A percentile compares a stretch with the other conserved stretches of the same genome.
Evolutionary conservation across 2,888 invertebrate genomes (phyloP).

Genomic region (Idaea dimidiata): DNA sequence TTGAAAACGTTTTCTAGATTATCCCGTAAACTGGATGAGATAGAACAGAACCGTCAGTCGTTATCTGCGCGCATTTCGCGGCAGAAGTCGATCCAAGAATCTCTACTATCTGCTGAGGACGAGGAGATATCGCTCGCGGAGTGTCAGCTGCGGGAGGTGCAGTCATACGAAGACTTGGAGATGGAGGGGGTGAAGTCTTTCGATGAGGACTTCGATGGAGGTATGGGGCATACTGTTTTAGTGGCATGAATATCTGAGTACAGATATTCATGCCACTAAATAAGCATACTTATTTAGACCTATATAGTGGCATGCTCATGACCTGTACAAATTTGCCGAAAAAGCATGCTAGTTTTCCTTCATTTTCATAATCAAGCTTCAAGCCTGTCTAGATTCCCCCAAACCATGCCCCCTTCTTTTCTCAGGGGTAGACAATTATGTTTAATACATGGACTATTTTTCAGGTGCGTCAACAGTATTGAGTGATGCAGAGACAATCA

Average conservation of each 20-base stretch:
- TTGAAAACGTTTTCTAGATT: constrained; percentile 5
- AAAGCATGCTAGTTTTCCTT: too few relatives aligned
- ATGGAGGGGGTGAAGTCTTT: constrained; percentile 48
- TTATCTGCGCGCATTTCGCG: constrained; percentile 42
- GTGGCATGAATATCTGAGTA: too few relatives aligned
- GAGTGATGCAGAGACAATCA: constrained; percentile 50
- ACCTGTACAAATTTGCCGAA: too few relatives aligned
- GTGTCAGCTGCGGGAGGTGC: constrained; percentile 44
- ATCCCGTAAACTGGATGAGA: constrained; percentile 20
- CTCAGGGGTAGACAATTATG: too few relatives aligned
- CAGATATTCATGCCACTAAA: too few relatives aligned
- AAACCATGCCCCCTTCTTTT: too few relatives aligned
- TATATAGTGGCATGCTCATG: too few relatives aligned
- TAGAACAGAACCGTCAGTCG: constrained; percentile 39
- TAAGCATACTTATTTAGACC: too few relatives aligned
- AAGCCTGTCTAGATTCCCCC: too few relatives aligned
- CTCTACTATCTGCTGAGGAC: constrained; percentile 34
- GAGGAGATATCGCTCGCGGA: constrained; percentile 50
- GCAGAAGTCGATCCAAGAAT: constrained; percentile 38
- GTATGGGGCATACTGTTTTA: constrained; percentile 37
- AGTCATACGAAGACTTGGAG: constrained; percentile 42
- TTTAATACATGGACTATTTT: constrained; percentile 1
- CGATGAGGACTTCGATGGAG: constrained; percentile 58
- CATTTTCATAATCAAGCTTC: too few relatives aligned
- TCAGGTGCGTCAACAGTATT: constrained; percentile 48